Conservation (phyloP, 2,113 vertebrate genomes). For the Psophia crepitans region DNA sequence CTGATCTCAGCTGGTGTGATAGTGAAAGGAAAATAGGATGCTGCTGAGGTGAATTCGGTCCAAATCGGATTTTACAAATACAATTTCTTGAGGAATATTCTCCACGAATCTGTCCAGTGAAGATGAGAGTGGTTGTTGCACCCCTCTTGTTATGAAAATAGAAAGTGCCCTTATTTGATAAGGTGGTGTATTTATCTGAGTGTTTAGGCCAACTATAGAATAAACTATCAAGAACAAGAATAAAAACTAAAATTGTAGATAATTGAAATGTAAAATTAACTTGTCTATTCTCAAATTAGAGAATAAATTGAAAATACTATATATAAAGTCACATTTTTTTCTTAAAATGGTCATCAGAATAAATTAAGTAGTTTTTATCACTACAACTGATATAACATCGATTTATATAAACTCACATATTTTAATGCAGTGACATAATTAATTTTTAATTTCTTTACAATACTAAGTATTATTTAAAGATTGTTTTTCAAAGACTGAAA, state of each 20-base stretch:
- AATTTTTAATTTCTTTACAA: neutral
- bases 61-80: neutral
- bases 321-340: neutral
- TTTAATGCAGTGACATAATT: neutral
- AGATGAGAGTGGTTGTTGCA: neutral
- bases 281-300: neutral
- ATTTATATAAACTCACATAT: neutral
- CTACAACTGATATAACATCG: neutral
- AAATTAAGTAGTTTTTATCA: neutral
- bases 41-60: neutral
- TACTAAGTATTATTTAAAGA: neutral
- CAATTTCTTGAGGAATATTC: neutral
- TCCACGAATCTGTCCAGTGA: neutral
- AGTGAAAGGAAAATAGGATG: neutral
- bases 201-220: neutral
- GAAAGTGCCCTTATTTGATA: neutral
- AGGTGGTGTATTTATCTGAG: neutral
- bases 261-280: neutral
- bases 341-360: neutral
- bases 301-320: neutral
- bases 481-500: neutral
- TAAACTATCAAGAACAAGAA: neutral
- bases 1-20: neutral
- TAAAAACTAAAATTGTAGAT: neutral
- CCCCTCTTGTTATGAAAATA: neutral